Conservation (phyloP, 2,888 invertebrate genomes). For the Phortica magna region DNA sequence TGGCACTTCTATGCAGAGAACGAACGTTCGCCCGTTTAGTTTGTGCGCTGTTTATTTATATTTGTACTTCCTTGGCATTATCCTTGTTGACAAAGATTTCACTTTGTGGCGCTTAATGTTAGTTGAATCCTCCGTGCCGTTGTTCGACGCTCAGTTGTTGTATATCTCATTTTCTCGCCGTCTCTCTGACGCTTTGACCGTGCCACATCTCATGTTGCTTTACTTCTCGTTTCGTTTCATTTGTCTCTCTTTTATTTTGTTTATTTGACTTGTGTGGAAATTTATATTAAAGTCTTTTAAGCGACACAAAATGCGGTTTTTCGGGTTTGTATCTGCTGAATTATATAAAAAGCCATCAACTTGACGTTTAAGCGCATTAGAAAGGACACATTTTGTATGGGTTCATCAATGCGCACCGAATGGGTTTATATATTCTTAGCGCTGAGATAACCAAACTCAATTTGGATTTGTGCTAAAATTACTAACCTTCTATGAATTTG, state of each 20-base stretch:
- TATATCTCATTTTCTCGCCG: constrained; percentile 11
- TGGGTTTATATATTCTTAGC: not conserved
- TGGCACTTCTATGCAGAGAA: constrained; percentile 47
- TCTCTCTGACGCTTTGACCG: not conserved
- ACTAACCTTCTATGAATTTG: not conserved
- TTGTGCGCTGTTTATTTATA: constrained; percentile 71
- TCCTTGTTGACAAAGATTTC: constrained; percentile 74
- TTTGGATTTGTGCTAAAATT: not conserved
- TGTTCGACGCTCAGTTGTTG: constrained; percentile 41
- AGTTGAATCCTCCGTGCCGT: constrained; percentile 65
- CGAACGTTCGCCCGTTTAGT: constrained; percentile 53
- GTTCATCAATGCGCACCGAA: constrained; percentile 1
- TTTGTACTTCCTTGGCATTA: constrained; percentile 74
- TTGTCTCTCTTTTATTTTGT: constrained; percentile 62
- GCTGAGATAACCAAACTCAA: not conserved
- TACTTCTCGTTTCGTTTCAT: not conserved
- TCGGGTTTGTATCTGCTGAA: constrained; percentile 40
- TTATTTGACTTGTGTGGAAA: constrained; percentile 62
- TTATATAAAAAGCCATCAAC: constrained; percentile 25
- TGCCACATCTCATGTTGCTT: not conserved
- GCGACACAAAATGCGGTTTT: constrained; percentile 33
- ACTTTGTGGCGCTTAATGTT: constrained; percentile 75
- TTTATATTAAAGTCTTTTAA: constrained; percentile 52
- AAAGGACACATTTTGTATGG: not conserved
- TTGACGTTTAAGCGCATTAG: constrained; percentile 30